Percentiles rank a stretch among this genome's conserved stretches.
These are phyloP conservation scores for Cenopis cana DNA, from an alignment of 2,888 invertebrate genomes.

Conservation along the genomic window DNA sequence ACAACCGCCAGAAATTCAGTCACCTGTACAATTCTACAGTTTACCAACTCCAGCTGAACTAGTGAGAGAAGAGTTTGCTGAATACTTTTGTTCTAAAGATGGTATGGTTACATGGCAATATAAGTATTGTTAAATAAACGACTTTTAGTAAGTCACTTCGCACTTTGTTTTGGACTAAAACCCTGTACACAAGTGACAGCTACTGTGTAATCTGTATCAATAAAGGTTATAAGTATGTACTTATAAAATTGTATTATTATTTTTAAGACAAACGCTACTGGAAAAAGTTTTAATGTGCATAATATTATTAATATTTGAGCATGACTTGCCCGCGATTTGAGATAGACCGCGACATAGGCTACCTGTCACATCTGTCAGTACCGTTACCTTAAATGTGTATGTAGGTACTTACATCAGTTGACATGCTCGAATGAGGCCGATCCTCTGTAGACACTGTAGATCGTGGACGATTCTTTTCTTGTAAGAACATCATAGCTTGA, in stretches of 20 bases:
- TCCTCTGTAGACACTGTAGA: conserved; percentile 49
- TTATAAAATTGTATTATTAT: too few relatives aligned
- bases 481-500: conserved; percentile 49
- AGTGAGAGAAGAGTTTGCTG: conserved; percentile 49
- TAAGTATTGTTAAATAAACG: conserved; percentile 45
- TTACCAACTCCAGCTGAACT: conserved; percentile 49
- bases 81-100: conserved; percentile 49
- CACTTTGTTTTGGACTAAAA: conserved; percentile 44
- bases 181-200: conserved; percentile 42
- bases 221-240: conserved; percentile 46
- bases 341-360: conserved; percentile 3
- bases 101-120: conserved; percentile 49
- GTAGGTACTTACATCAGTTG: conserved; percentile 43
- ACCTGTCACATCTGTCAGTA: conserved; percentile 1
- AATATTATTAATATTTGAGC: conserved; percentile 42
- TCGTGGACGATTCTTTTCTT: conserved; percentile 50
- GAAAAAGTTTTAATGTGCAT: too few relatives aligned
- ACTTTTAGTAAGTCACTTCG: conserved; percentile 18
- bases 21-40: conserved; percentile 47
- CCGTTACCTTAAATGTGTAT: conserved; percentile 35
- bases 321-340: not conserved
- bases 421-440: conserved; percentile 47
- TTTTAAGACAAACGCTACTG: too few relatives aligned
- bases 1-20: conserved; percentile 47
- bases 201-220: conserved; percentile 43